Evolutionary conservation across 2,113 vertebrate species (phyloP).

Genomic region (Enhydra lutris): DNA sequence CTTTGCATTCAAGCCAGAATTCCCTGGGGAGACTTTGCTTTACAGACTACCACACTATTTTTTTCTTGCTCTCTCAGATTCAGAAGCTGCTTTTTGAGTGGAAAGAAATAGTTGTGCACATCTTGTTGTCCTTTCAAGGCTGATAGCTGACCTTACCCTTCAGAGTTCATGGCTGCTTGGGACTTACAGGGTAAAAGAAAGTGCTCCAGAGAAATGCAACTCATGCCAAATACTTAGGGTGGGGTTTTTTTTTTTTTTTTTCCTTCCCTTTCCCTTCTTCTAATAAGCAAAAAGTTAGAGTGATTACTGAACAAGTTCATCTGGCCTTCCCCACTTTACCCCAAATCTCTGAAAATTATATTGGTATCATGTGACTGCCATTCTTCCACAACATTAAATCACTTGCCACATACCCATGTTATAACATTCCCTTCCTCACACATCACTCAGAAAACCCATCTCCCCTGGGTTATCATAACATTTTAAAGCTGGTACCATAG

Average conservation of each 20-base stretch:
- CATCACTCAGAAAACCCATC: conserved; percentile 14
- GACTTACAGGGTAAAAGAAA: neutral
- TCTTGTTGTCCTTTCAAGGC: neutral
- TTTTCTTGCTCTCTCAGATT: neutral
- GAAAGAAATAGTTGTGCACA: neutral
- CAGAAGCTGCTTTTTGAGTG: neutral
- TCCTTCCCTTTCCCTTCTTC: neutral
- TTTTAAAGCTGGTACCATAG: neutral
- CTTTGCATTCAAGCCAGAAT: neutral
- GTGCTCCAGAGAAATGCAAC: neutral
- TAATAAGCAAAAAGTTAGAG: neutral
- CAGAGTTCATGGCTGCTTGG: neutral
- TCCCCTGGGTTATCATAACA: neutral
- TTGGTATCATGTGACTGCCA: neutral
- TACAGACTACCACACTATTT: neutral
- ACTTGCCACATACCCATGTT: conserved; percentile 9
- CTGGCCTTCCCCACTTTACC: neutral
- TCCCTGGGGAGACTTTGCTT: neutral
- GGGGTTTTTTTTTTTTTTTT: too few relatives aligned
- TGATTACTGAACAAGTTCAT: neutral
- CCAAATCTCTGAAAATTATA: neutral
- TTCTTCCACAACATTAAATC: conserved; percentile 2
- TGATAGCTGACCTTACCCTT: neutral
- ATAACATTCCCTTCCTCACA: neutral
- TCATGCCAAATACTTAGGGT: neutral